These are phyloP conservation scores for Macropodus opercularis DNA, from an alignment of 2,797 vertebrate species.

Conservation along the genomic window DNA sequence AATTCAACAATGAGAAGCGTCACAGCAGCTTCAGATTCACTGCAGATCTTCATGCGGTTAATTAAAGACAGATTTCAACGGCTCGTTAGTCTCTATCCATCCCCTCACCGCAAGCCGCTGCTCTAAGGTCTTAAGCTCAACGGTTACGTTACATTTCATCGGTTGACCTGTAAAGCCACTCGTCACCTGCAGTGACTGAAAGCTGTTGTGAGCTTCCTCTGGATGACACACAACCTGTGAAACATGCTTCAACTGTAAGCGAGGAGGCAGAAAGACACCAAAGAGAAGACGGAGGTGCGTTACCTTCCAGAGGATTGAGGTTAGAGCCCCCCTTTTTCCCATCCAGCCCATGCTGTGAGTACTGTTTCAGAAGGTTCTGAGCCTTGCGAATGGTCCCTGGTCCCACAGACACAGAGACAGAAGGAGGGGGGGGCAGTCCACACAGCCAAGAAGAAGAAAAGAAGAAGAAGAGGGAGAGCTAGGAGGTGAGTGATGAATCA, in stretches of 20 bases:
- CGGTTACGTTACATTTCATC: too few relatives aligned
- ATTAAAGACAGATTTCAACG: too few relatives aligned
- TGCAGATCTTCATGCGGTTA: too few relatives aligned
- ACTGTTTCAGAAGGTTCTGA: conserved; percentile 99
- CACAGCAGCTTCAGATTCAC: conserved; percentile 56
- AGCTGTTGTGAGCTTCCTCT: conserved; percentile 59
- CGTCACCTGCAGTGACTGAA: conserved; percentile 4
- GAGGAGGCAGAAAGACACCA: conserved; percentile 38
- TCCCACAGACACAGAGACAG: conserved; percentile 80
- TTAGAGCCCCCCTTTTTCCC: conserved; percentile 99
- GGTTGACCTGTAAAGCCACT: too few relatives aligned
- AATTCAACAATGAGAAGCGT: conserved; percentile 25
- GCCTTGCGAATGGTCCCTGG: conserved; percentile 99
- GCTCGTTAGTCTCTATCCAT: too few relatives aligned
- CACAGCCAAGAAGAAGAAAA: conserved; percentile 56
- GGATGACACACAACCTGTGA: conserved; percentile 16
- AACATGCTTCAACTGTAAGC: conserved; percentile 10
- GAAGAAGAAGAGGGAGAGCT: conserved; percentile 74
- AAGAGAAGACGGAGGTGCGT: conserved; percentile 71
- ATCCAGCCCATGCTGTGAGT: conserved; percentile 99
- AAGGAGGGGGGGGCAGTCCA: conserved; percentile 47
- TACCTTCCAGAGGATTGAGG: conserved; percentile 99
- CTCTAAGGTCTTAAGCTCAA: too few relatives aligned
- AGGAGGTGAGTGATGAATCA: conserved; percentile 84
- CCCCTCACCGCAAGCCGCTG: too few relatives aligned